phyloP scores from a whole-genome alignment of 1,140 invertebrate genomes.

The Brachionus koreanus region DNA sequence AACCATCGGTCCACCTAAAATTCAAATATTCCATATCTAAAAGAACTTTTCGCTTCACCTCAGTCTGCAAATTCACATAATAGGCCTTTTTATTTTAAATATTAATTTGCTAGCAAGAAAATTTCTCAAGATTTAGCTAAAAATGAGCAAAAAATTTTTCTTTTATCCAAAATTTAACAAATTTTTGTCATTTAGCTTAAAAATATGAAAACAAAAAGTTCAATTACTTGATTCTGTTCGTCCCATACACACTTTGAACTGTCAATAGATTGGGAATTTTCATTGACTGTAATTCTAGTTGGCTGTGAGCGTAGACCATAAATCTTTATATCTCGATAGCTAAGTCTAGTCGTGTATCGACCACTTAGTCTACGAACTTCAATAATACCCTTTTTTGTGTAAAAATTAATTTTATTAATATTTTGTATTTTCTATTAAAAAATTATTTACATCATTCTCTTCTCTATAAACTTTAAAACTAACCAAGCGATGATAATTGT shows the following conservation, averaged over 20 bases:
- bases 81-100: neutral
- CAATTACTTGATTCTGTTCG: slow-evolving; percentile 4
- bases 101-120: neutral
- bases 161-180: too few relatives aligned
- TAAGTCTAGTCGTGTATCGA: neutral
- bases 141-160: too few relatives aligned
- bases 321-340: slow-evolving; percentile 37
- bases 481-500: slow-evolving; percentile 36
- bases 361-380: slow-evolving; percentile 22
- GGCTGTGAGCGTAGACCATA: slow-evolving; percentile 27
- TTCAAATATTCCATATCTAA: slow-evolving; percentile 37
- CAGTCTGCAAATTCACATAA: slow-evolving; percentile 39
- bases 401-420: too few relatives aligned
- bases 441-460: slow-evolving; percentile 32
- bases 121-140: neutral
- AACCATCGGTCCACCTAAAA: slow-evolving; percentile 37
- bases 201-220: neutral
- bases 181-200: too few relatives aligned
- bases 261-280: slow-evolving; percentile 30
- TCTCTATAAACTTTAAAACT: slow-evolving; percentile 23
- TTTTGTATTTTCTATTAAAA: too few relatives aligned
- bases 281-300: slow-evolving; percentile 38
- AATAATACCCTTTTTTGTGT: slow-evolving; percentile 1
- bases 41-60: slow-evolving; percentile 27
- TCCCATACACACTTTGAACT: slow-evolving; percentile 39